Conservation (phyloP, 2,888 invertebrate genomes). For the Cerastis rubricosa region DNA sequence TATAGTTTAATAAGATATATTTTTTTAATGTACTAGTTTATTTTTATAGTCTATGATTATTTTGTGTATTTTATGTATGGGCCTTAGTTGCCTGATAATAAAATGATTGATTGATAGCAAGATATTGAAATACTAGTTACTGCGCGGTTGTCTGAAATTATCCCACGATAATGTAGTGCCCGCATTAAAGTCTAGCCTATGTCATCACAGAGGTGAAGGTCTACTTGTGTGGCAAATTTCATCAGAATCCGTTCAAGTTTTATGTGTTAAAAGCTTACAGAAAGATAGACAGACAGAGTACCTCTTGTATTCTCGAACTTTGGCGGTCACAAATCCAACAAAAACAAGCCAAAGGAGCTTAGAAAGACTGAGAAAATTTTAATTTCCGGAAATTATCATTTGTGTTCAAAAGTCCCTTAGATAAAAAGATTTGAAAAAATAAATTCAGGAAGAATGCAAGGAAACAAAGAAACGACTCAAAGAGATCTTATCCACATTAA, state of each 20-base stretch:
- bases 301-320: background rate
- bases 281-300: background rate
- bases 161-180: background rate
- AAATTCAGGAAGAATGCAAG: background rate
- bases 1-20: too few relatives aligned
- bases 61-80: too few relatives aligned
- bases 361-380: background rate
- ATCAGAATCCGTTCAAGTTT: background rate
- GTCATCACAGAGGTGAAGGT: background rate
- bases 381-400: too few relatives aligned
- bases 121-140: background rate
- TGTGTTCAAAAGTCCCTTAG: too few relatives aligned
- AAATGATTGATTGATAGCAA: too few relatives aligned
- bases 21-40: too few relatives aligned
- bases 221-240: background rate
- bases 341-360: background rate
- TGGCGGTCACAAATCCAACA: background rate
- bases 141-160: background rate
- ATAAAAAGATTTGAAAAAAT: too few relatives aligned
- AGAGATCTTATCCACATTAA: constrained; percentile 70
- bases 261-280: background rate
- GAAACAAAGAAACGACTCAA: background rate
- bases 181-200: background rate
- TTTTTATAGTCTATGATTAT: too few relatives aligned
- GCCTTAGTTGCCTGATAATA: too few relatives aligned